A percentile compares a stretch with the other conserved stretches of the same genome.
Conservation (phyloP, 1,140 invertebrate genomes). For the Charaxes varanes region DNA sequence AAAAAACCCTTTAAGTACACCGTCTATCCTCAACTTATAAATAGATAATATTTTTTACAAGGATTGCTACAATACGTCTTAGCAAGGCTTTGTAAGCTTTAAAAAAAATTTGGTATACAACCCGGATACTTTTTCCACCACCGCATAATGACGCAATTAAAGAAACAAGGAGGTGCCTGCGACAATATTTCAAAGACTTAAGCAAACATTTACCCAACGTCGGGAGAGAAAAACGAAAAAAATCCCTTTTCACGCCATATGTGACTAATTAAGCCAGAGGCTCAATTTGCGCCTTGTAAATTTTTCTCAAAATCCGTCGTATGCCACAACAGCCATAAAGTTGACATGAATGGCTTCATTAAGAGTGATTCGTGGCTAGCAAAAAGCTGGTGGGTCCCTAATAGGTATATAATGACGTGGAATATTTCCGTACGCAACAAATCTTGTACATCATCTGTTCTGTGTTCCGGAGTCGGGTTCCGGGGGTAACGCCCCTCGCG, state of each 20-base stretch:
- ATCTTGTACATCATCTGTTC: constrained; percentile 50
- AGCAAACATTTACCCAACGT: neutral
- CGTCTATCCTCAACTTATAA: too few relatives aligned
- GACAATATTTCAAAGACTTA: constrained; percentile 1
- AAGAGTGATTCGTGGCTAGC: constrained; percentile 45
- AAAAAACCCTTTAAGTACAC: too few relatives aligned
- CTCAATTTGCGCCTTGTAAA: constrained; percentile 65
- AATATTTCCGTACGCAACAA: constrained; percentile 57
- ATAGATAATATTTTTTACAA: too few relatives aligned
- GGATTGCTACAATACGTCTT: too few relatives aligned
- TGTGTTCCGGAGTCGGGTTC: constrained; percentile 24
- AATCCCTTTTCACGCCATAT: constrained; percentile 16
- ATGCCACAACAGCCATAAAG: constrained; percentile 68
- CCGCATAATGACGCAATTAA: too few relatives aligned
- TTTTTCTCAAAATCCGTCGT: constrained; percentile 61
- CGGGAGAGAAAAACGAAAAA: constrained; percentile 11
- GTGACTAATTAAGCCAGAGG: constrained; percentile 33
- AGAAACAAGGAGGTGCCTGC: neutral
- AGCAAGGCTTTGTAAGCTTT: too few relatives aligned
- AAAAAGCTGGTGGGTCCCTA: constrained; percentile 59
- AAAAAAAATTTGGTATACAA: too few relatives aligned
- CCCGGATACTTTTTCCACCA: too few relatives aligned
- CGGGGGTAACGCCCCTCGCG: constrained; percentile 13
- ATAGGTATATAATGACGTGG: constrained; percentile 64
- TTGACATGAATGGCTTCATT: constrained; percentile 72